phyloP scores from a whole-genome alignment of 2,888 invertebrate genomes.

The Caenorhabditis angaria region DNA sequence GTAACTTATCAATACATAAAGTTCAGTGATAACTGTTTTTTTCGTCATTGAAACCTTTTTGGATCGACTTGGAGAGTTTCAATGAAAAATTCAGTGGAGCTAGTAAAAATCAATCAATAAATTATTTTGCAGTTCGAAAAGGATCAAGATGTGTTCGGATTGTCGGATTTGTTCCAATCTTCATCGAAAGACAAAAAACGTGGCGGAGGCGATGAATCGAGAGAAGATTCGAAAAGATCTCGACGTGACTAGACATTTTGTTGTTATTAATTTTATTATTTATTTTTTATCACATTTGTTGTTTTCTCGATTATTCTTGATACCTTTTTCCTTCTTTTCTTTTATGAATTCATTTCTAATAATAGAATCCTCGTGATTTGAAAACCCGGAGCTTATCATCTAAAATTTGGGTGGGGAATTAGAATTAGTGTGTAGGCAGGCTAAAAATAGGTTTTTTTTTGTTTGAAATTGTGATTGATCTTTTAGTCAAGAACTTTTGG shows the following conservation, averaged over 20 bases:
- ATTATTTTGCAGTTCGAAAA: constrained; percentile 73
- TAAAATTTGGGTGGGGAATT: no score
- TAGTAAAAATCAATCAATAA: no score
- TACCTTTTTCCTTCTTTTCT: not conserved
- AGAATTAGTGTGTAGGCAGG: no score
- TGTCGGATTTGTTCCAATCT: constrained; percentile 96
- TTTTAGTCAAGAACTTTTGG: no score
- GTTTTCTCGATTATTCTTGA: not conserved
- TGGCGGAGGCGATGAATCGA: constrained; percentile 40
- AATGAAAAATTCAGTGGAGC: not conserved
- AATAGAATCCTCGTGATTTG: not conserved
- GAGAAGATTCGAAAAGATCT: constrained; percentile 42
- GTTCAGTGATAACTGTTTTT: not conserved
- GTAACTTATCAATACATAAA: not conserved
- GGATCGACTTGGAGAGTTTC: no score
- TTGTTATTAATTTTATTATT: constrained; percentile 8
- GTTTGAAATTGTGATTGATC: no score
- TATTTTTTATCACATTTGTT: not conserved
- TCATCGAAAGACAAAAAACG: constrained; percentile 80
- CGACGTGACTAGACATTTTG: constrained; percentile 25
- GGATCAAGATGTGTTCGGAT: constrained; percentile 91
- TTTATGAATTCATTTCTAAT: not conserved
- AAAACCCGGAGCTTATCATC: no score
- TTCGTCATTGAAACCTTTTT: not conserved
- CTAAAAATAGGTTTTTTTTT: no score